phyloP scores from a whole-genome alignment of 2,888 invertebrate genomes.

The Agriopis marginaria region DNA sequence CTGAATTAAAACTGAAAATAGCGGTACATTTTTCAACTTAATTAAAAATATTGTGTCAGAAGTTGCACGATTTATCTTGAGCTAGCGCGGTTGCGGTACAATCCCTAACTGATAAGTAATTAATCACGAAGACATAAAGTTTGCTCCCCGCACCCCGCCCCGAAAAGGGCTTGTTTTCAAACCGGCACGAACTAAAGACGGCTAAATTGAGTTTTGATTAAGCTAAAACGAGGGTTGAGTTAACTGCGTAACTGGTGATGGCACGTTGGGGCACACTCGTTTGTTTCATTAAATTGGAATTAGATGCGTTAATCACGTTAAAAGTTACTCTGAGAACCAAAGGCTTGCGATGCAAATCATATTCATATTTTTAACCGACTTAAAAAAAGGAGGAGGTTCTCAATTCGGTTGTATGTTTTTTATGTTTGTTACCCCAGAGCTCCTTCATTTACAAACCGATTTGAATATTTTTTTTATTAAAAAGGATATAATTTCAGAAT shows the following conservation, averaged over 20 bases:
- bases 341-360: background rate
- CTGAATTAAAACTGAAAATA: conserved; percentile 30
- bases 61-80: conserved; percentile 49
- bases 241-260: conserved; percentile 56
- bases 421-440: no score
- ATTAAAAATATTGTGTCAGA: conserved; percentile 47
- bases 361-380: background rate
- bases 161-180: conserved; percentile 62
- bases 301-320: conserved; percentile 33
- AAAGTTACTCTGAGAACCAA: conserved; percentile 8
- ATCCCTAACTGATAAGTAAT: conserved; percentile 61
- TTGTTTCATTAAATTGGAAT: conserved; percentile 51
- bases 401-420: no score
- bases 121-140: conserved; percentile 66
- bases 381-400: no score
- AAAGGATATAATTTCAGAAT: no score
- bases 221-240: conserved; percentile 51
- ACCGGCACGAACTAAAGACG: conserved; percentile 62
- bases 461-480: no score
- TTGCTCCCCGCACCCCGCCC: conserved; percentile 45
- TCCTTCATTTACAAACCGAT: no score
- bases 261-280: conserved; percentile 54
- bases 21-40: conserved; percentile 45
- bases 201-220: conserved; percentile 71
- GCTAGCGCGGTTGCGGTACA: conserved; percentile 46